Percentiles rank a stretch among this genome's conserved stretches.
Evolutionary conservation across 2,888 invertebrate species (phyloP).

Genomic region (Platycheirus albimanus): DNA sequence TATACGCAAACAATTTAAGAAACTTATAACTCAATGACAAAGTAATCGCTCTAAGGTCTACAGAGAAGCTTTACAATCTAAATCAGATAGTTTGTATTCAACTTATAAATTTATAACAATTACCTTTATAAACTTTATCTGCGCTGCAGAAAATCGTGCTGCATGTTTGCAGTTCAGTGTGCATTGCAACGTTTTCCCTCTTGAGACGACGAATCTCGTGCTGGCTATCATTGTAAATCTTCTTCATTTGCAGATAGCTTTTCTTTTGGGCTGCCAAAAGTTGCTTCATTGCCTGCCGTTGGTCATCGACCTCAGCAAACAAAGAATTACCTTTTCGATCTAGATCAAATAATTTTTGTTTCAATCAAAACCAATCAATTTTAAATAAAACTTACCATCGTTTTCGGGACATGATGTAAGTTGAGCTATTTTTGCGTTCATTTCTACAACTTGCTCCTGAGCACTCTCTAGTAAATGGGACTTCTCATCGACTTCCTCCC

Average conservation of each 20-base stretch:
- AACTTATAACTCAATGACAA: no score
- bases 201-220: conserved; percentile 81
- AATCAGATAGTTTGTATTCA: no score
- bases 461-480: conserved; percentile 79
- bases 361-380: background rate
- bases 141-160: conserved; percentile 81
- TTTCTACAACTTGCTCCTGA: conserved; percentile 81
- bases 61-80: no score
- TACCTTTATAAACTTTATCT: conserved; percentile 81
- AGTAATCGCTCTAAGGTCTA: no score
- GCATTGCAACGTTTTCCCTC: conserved; percentile 81
- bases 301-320: conserved; percentile 87
- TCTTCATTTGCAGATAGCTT: conserved; percentile 83
- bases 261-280: conserved; percentile 85
- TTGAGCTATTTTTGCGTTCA: conserved; percentile 79
- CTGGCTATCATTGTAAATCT: conserved; percentile 80
- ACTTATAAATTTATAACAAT: background rate
- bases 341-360: conserved; percentile 75
- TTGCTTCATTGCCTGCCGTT: conserved; percentile 86
- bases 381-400: conserved; percentile 76
- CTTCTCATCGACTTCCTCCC: conserved; percentile 81
- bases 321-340: conserved; percentile 86
- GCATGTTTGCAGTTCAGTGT: conserved; percentile 80
- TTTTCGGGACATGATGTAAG: conserved; percentile 78
- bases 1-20: no score